Evolutionary conservation across 2,797 vertebrate genomes (phyloP), one percentile per base, ranked within the genome.

Genomic region (Hirundo rustica): DNA sequence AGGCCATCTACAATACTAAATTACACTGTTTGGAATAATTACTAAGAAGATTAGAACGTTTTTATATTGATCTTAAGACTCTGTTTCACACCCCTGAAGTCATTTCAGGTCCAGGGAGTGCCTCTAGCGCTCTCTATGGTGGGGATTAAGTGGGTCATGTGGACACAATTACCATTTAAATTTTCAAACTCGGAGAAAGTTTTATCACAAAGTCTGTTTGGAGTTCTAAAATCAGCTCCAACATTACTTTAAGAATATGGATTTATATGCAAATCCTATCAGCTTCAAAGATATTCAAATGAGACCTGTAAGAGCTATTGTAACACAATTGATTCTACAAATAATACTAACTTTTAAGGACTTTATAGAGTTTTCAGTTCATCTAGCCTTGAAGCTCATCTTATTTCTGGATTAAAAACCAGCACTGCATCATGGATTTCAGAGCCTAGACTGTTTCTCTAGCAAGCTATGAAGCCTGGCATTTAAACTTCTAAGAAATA

Each of bases 281-380:
- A 5, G 47, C 34, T 95, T 94, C 84, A 92, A 79, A 96, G 65
- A 27, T 57, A 91, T 80, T 96, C 42, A 95, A 85, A 95, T 74
- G 10, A 89, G 62, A 93, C 51, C 40, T 54, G 29, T 72, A 87
- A 78, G 34, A 93, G 60, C 72, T 92, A 88, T 30, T 92, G 71
- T 48, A 91, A 15, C 18, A 85, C 38, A 87, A 77, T 0, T 36
- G 27, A 72, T 93, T 91, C 82, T 73, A 76, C 29, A 68, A 93
- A 89, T 71, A 89, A 67, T 57, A 93, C 21, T 85, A 1, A 83
- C 73, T 91, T 95, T 88, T 78, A 71, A 84, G 57, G 26, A 68
- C 36, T 81, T 83, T 5, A 47, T 7, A 58, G 48, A 67, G 3
- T 73, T 95, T 95, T 74, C 44, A 32, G 51, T 65, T 79, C 70